Evolutionary conservation across 2,888 invertebrate species (phyloP).

Genomic region (Hybos culiciformis): DNA sequence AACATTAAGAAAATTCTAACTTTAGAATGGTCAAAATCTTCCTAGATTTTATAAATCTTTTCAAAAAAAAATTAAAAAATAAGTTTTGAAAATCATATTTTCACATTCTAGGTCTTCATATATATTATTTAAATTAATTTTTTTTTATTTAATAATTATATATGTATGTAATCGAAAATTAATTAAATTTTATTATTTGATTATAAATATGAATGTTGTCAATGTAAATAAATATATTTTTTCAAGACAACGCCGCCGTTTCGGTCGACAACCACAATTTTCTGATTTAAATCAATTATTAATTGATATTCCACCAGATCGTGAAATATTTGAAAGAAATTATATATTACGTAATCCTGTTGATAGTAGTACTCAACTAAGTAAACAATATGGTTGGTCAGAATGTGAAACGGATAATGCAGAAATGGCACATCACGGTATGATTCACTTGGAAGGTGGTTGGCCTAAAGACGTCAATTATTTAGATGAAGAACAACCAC

Average conservation of each 20-base stretch:
- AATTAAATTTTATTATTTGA: too few species aligned
- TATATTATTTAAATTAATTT: too few species aligned
- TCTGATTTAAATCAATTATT: slow-evolving; percentile 49
- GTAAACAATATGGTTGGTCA: slow-evolving; percentile 31
- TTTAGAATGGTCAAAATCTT: too few species aligned
- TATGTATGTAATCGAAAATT: too few species aligned
- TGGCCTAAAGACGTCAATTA: slow-evolving; percentile 66
- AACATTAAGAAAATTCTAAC: too few species aligned
- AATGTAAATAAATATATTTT: too few species aligned
- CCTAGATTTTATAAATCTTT: too few species aligned
- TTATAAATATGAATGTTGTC: too few species aligned
- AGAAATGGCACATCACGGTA: slow-evolving; percentile 36
- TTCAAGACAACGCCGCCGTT: slow-evolving; percentile 53
- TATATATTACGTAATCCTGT: slow-evolving; percentile 48
- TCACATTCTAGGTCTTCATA: too few species aligned
- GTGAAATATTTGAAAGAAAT: slow-evolving; percentile 34
- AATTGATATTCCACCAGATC: slow-evolving; percentile 47
- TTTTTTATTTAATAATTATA: too few species aligned
- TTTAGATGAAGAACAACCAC: slow-evolving; percentile 53
- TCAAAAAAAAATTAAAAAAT: too few species aligned
- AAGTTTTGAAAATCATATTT: too few species aligned
- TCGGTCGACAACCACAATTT: slow-evolving; percentile 60
- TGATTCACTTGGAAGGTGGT: slow-evolving; percentile 67
- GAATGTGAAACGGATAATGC: slow-evolving; percentile 29
- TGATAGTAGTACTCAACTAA: slow-evolving; percentile 44